phyloP scores from a whole-genome alignment of 2,113 vertebrate species.

The Oreochromis spilurus region DNA sequence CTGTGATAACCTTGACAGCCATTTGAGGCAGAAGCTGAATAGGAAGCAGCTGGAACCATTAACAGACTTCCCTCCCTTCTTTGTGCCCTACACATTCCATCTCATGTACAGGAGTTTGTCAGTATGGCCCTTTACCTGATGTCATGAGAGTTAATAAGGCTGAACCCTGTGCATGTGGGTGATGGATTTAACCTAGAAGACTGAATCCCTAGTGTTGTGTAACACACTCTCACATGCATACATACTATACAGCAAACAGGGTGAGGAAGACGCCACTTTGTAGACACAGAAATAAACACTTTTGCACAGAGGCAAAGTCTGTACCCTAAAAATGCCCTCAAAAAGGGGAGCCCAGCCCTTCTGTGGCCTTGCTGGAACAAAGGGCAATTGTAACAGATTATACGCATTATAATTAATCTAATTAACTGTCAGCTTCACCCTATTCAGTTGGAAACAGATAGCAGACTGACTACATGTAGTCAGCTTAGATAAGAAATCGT shows the following conservation, averaged over 20 bases:
- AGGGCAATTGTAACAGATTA: neutral
- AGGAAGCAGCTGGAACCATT: slow-evolving; percentile 62
- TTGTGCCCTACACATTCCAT: neutral
- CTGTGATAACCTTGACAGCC: slow-evolving; percentile 32
- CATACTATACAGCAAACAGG: neutral
- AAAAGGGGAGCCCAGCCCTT: neutral
- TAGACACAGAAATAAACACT: neutral
- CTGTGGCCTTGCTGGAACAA: neutral
- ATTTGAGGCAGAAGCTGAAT: slow-evolving; percentile 46
- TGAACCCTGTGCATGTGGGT: neutral
- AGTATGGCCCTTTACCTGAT: neutral
- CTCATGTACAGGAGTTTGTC: slow-evolving; percentile 3
- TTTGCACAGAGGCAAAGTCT: neutral
- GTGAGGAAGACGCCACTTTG: neutral
- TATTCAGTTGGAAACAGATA: neutral
- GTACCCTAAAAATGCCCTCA: neutral
- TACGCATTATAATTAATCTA: neutral
- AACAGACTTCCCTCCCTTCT: slow-evolving; percentile 19
- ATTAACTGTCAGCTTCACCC: neutral
- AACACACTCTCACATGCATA: neutral
- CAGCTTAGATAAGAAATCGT: rapidly evolving
- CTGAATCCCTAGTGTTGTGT: neutral
- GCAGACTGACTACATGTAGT: neutral
- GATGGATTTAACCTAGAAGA: neutral
- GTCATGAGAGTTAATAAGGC: slow-evolving; percentile 40